Conservation (phyloP, 2,888 invertebrate genomes). For the Andrena hattorfiana region DNA sequence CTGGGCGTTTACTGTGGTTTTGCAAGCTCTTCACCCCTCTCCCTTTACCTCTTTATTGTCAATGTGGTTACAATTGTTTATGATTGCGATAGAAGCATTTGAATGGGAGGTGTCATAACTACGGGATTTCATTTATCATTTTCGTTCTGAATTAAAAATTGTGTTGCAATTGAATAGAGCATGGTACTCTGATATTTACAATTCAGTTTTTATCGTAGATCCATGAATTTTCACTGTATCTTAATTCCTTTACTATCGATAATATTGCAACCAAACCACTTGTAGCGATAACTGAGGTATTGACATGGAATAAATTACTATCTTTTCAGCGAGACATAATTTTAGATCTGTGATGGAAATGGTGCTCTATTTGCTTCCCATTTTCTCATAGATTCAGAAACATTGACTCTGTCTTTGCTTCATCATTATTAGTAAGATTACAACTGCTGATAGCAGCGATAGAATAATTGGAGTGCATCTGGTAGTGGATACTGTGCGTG, state of each 20-base stretch:
- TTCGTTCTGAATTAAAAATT: neutral
- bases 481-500: neutral
- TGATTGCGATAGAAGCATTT: neutral
- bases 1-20: neutral
- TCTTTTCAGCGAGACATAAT: neutral
- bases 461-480: neutral
- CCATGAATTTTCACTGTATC: neutral
- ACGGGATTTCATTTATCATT: neutral
- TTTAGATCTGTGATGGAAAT: neutral
- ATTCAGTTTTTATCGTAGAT: neutral
- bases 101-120: neutral
- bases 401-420: neutral
- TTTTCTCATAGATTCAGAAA: neutral
- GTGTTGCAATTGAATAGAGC: too few species aligned
- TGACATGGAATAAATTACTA: slow-evolving; percentile 17
- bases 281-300: slow-evolving; percentile 4
- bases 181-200: neutral
- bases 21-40: neutral
- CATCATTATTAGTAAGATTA: neutral
- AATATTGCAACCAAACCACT: neutral
- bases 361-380: neutral
- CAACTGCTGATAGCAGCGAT: neutral
- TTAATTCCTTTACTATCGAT: neutral
- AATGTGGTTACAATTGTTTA: neutral
- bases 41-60: neutral